phyloP scores from a whole-genome alignment of 2,113 vertebrate genomes.

The Ictalurus furcatus region DNA sequence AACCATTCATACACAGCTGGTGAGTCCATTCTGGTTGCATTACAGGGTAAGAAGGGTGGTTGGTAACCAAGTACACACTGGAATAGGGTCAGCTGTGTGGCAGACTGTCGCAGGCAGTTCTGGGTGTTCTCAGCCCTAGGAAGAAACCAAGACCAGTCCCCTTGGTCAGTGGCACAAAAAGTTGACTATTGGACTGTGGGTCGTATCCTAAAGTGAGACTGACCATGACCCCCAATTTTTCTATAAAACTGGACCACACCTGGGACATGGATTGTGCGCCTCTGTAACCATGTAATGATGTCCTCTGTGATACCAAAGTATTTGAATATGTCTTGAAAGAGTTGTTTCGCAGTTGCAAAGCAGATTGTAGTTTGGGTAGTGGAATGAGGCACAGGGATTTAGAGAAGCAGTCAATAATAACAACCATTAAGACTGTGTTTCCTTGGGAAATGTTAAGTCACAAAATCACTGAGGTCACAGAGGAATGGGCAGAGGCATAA shows the following conservation, averaged over 20 bases:
- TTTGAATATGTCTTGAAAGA: neutral
- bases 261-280: neutral
- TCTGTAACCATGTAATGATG: no score
- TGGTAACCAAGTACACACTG: neutral
- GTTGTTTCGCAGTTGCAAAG: neutral
- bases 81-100: neutral
- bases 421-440: neutral
- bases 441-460: neutral
- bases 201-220: neutral
- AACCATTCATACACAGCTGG: neutral
- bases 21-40: neutral
- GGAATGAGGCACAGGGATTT: neutral
- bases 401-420: neutral
- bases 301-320: neutral
- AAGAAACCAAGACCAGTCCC: neutral
- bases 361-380: neutral
- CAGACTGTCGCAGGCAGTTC: neutral
- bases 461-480: neutral
- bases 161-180: neutral
- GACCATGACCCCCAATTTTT: neutral
- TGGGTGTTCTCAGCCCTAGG: neutral
- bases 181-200: neutral
- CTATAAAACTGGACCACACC: neutral
- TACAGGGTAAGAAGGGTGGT: neutral
- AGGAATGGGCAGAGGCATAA: neutral